Evolutionary conservation across 2,888 invertebrate species (phyloP).

Genomic region (Microctonus hyperodae): DNA sequence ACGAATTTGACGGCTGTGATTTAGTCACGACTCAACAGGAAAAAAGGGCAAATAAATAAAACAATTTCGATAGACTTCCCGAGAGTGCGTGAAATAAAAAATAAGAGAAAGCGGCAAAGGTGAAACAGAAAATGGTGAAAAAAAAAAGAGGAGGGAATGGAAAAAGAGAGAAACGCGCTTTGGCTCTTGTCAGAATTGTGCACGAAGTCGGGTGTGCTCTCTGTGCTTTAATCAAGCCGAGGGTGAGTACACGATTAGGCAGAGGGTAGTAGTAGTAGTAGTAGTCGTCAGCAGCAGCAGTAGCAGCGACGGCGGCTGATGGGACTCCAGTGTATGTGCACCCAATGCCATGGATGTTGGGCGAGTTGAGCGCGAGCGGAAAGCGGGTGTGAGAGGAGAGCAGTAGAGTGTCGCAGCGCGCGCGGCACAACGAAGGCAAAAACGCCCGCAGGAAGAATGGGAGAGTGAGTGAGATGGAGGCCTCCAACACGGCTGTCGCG

Average conservation of each 20-base stretch:
- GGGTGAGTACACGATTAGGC: constrained; percentile 58
- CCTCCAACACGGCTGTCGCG: constrained; percentile 57
- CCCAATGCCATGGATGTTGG: constrained; percentile 5
- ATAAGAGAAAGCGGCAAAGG: constrained; percentile 10
- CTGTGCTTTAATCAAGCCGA: constrained; percentile 60
- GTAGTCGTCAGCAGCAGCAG: neutral
- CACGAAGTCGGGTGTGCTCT: constrained; percentile 46
- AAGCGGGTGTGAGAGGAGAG: constrained; percentile 25
- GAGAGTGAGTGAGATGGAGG: constrained; percentile 54
- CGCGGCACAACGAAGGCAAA: constrained; percentile 47
- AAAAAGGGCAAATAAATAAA: constrained; percentile 1
- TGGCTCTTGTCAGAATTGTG: constrained; percentile 33
- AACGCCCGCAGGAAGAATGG: constrained; percentile 59
- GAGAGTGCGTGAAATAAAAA: constrained; percentile 11
- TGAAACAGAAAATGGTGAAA: neutral
- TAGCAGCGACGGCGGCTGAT: neutral
- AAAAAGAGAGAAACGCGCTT: constrained; percentile 25
- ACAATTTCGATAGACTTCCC: constrained; percentile 8
- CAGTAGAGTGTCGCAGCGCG: constrained; percentile 31
- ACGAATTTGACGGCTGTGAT: neutral
- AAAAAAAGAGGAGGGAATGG: constrained; percentile 31
- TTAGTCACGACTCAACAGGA: neutral
- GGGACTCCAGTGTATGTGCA: constrained; percentile 9
- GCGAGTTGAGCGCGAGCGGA: neutral
- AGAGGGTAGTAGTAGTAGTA: constrained; percentile 44